Base-by-base conservation (phyloP, 2,888 invertebrate genomes). In the Dasypolia templi region DNA sequence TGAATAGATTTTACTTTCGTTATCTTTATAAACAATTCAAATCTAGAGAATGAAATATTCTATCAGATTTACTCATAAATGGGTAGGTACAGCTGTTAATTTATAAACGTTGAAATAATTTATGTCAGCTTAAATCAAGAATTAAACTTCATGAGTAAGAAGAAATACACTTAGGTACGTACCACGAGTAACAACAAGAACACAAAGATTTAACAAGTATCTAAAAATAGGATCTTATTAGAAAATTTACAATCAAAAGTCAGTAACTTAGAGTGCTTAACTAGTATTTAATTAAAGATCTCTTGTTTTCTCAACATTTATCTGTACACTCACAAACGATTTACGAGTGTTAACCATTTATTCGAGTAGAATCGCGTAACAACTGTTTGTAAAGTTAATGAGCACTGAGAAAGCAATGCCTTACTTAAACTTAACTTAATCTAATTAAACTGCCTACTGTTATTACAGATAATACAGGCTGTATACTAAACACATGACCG, bases 321-420 rank as follows among this genome's bases (percentile, higher is more conserved):
- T 56, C 51, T 51, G 49, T 46, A 29, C 32, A 56, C 49, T 73
- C 35, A 69, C 19, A 42, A 19, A 68, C 61, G 26, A 63, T 66
- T 75, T 55, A 55, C 77, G 61, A 75, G 71, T 85, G 83, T 82
- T 82, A 79, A 75, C 77, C 75, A 84, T 85, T 84, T 81, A 86
- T 79, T 81, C 74, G 72, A 81, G 83, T 77, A 75, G 79, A 82
- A 70, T 77, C 85, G 83, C 77, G 77, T 44, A 32, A 19, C 29
- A 49, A 85, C 80, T 80, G 81, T 82, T 85, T 80, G 71, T 79
- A 77, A 75, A 86, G 81, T 82, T 90, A 90, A 90, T 86, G 86
- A 87, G 76, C 70, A 69, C 65, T 82, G 88, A 86, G 87, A 89
- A 89, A 87, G 87, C 78, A 29, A 64, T 72, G 81, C 75, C 80